Evolutionary conservation across 1,140 invertebrate genomes (phyloP).

Genomic region (Globodera rostochiensis): DNA sequence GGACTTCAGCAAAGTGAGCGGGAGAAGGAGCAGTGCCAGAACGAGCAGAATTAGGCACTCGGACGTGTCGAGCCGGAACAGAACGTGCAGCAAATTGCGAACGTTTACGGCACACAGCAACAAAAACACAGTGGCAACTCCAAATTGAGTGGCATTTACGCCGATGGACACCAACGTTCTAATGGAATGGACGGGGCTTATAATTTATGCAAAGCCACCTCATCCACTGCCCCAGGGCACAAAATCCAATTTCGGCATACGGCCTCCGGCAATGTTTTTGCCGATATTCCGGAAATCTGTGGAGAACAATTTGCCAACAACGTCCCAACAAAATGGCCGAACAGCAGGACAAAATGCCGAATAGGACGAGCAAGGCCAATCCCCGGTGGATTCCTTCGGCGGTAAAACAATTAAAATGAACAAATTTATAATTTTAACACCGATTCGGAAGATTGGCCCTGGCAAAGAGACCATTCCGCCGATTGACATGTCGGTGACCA

Average conservation of each 20-base stretch:
- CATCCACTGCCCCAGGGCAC: constrained; percentile 71
- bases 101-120: constrained; percentile 73
- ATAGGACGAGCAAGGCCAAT: background rate
- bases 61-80: constrained; percentile 69
- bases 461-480: constrained; percentile 16
- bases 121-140: constrained; percentile 75
- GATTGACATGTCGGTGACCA: constrained; percentile 17
- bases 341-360: constrained; percentile 8
- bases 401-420: background rate
- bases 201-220: constrained; percentile 68
- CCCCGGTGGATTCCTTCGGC: background rate
- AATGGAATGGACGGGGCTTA: background rate
- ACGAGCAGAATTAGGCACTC: constrained; percentile 74
- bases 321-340: constrained; percentile 69
- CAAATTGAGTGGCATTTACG: constrained; percentile 74
- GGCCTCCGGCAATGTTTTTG: constrained; percentile 71
- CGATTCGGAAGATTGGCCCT: background rate
- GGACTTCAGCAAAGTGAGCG: constrained; percentile 75
- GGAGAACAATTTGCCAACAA: constrained; percentile 76
- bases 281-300: constrained; percentile 72
- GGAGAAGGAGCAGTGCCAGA: constrained; percentile 71
- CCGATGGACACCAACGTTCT: constrained; percentile 57
- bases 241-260: constrained; percentile 74
- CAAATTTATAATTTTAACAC: background rate
- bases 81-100: constrained; percentile 69